Conservation (phyloP, 2,113 vertebrate genomes). For the Hippocampus zosterae region DNA sequence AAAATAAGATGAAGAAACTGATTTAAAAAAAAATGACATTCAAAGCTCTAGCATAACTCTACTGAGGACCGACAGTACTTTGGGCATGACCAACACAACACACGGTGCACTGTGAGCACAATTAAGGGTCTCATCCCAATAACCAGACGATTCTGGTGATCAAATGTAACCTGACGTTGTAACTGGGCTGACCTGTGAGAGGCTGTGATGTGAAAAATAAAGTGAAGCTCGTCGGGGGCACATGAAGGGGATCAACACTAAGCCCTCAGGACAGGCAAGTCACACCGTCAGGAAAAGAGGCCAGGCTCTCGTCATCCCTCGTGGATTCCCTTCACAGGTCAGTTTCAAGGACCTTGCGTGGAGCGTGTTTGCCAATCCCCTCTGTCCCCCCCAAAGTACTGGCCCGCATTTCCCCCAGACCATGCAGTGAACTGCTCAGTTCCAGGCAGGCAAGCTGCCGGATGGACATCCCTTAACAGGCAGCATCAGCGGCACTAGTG, state of each 20-base stretch:
- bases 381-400: conserved; percentile 3
- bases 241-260: conserved; percentile 89
- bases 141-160: neutral
- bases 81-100: neutral
- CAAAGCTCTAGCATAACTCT: too few relatives aligned
- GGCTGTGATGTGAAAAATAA: conserved; percentile 35
- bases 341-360: conserved; percentile 88
- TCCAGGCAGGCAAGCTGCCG: conserved; percentile 51
- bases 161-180: neutral
- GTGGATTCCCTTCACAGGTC: conserved; percentile 83
- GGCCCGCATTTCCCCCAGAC: conserved; percentile 21
- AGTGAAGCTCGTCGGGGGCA: conserved; percentile 55
- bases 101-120: neutral
- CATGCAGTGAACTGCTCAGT: conserved; percentile 38
- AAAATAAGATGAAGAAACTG: too few relatives aligned
- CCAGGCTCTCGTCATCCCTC: conserved; percentile 73
- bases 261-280: conserved; percentile 83
- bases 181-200: neutral
- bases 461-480: conserved; percentile 92
- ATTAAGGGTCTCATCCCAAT: neutral
- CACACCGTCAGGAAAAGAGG: conserved; percentile 80
- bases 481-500: conserved; percentile 75
- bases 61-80: neutral
- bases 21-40: too few relatives aligned
- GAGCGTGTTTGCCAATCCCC: conserved; percentile 10